A percentile compares a stretch with the other conserved stretches of the same genome.
These are phyloP conservation scores for Agrochola circellaris DNA, from an alignment of 2,888 invertebrate genomes.

Conservation along the genomic window DNA sequence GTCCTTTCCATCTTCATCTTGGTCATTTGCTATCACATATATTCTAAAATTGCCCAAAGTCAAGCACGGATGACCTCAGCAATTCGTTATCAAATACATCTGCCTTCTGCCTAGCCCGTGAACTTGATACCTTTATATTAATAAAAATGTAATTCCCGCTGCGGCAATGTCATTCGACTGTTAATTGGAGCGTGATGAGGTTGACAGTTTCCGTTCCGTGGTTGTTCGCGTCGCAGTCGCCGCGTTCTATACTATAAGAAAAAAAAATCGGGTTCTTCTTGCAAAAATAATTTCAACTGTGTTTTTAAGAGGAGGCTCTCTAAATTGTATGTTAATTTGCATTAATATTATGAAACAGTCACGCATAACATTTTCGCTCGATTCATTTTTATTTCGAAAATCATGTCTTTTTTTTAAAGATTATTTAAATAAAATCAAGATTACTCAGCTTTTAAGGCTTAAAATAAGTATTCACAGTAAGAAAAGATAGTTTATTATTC, in stretches of 20 bases:
- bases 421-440: too few species aligned
- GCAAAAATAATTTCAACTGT: neutral
- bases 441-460: too few species aligned
- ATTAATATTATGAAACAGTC: too few species aligned
- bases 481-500: too few species aligned
- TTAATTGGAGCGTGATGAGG: conserved; percentile 69
- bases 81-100: conserved; percentile 23
- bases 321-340: too few species aligned
- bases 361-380: too few species aligned
- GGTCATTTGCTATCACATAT: too few species aligned
- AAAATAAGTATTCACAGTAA: too few species aligned
- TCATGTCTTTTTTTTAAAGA: too few species aligned
- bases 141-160: conserved; percentile 32
- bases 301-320: neutral
- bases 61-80: neutral
- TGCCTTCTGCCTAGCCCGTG: conserved; percentile 43
- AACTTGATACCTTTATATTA: conserved; percentile 61
- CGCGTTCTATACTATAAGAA: conserved; percentile 31
- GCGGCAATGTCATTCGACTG: conserved; percentile 64
- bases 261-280: neutral
- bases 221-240: conserved; percentile 24
- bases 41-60: neutral
- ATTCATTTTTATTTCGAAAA: too few species aligned
- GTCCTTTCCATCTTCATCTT: too few species aligned
- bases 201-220: conserved; percentile 62